Evolutionary conservation across 2,888 invertebrate species (phyloP).

Genomic region (Macropis europaea): DNA sequence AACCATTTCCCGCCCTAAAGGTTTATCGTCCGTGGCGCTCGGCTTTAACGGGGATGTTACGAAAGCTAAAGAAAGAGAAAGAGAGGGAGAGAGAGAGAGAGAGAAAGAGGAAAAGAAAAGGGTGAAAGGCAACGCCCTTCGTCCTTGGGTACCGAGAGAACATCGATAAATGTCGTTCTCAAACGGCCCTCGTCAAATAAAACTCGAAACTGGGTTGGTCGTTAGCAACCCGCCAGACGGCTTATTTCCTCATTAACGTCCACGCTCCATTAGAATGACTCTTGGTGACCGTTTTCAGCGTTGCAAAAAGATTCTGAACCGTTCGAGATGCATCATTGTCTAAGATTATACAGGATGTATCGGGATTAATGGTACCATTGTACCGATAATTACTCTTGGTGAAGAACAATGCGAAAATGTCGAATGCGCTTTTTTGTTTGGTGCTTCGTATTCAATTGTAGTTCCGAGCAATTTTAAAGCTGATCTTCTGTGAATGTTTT

Average conservation of each 20-base stretch:
- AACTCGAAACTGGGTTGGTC: slow-evolving; percentile 58
- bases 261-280: slow-evolving; percentile 29
- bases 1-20: slow-evolving; percentile 7
- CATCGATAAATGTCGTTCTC: slow-evolving; percentile 62
- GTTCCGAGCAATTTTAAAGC: too few relatives aligned
- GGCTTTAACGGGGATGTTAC: slow-evolving; percentile 21
- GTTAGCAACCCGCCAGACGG: slow-evolving; percentile 29
- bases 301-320: too few relatives aligned
- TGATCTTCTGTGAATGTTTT: too few relatives aligned
- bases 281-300: background rate
- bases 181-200: slow-evolving; percentile 53
- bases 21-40: slow-evolving; percentile 40
- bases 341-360: too few relatives aligned
- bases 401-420: too few relatives aligned
- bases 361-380: too few relatives aligned
- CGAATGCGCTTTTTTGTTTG: too few relatives aligned
- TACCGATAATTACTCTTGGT: too few relatives aligned
- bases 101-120: slow-evolving; percentile 32
- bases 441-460: too few relatives aligned
- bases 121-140: slow-evolving; percentile 55
- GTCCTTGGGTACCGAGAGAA: slow-evolving; percentile 44
- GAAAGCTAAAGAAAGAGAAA: background rate
- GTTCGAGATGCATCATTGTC: too few relatives aligned
- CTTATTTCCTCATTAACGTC: slow-evolving; percentile 43
- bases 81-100: background rate